Evolutionary conservation across 2,888 invertebrate species (phyloP), one percentile per base, ranked within the genome.

Genomic region (Polia nebulosa): DNA sequence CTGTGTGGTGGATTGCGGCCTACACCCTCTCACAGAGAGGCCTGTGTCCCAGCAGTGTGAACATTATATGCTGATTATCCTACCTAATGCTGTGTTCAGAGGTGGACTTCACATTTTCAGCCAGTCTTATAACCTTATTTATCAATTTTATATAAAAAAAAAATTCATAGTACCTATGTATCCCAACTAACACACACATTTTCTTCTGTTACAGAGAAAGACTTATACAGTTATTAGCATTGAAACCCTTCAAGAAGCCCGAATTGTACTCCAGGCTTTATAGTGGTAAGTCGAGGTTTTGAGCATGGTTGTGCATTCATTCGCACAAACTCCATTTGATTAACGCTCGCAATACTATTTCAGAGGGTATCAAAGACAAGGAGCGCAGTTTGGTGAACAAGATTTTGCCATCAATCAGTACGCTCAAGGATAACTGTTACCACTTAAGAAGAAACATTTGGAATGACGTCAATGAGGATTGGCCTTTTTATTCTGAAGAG

Each of bases 401-500:
- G 89, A 97, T 98, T 85, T 96, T 99, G 89, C 97, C 97, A 87
- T 97, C 98, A 91, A 97, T 99, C 84, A 97, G 98, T 84, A 96
- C 95, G 81, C 96, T 98, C 95, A 97, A 98, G 92, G 98, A 99
- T 94, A 99, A 99, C 95, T 97, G 97, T 89, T 99, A 98, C 96
- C 97, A 98, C 89, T 96, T 99, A 92, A 97, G 97, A 87, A 97
- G 98, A 89, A 97, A 97, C 89, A 96, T 98, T 88, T 99, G 99
- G 98, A 98, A 98, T 91, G 99, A 99, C 91, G 98, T 99, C 81
- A 97, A 98, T 86, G 98, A 98, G 89, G 98, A 98, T 90, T 99
- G 99, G 99, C 98, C 98, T 75, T 99, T 98, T 96, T 99, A 99
- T 91, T 97, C 97, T 25, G 99, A 99, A 86, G 98, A 98, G 89